A percentile compares a stretch with the other conserved stretches of the same genome.
phyloP scores from a whole-genome alignment of 2,113 vertebrate species.

The Salvelinus namaycush region DNA sequence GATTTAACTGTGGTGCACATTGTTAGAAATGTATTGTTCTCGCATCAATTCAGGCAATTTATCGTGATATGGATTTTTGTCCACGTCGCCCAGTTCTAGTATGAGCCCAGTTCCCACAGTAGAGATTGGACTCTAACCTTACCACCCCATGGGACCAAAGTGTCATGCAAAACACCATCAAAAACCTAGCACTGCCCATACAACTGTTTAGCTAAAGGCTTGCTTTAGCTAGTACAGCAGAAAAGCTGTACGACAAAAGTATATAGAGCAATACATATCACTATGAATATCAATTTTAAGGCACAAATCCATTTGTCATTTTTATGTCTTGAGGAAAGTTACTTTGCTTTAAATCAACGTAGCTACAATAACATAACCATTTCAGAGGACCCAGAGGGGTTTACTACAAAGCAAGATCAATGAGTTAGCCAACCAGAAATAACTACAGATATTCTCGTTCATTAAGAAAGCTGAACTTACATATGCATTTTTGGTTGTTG shows the following conservation, averaged over 20 bases:
- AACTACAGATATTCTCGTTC: too few relatives aligned
- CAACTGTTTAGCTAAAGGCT: neutral
- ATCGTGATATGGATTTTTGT: too few relatives aligned
- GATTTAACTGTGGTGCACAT: too few relatives aligned
- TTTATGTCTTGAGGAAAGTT: slow-evolving; percentile 1
- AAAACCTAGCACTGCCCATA: slow-evolving; percentile 17
- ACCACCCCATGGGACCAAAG: slow-evolving; percentile 40
- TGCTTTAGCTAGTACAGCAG: neutral
- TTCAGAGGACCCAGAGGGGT: slow-evolving; percentile 17
- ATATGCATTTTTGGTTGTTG: neutral
- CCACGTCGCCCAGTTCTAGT: too few relatives aligned
- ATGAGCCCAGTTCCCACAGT: slow-evolving; percentile 12
- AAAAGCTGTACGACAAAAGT: neutral
- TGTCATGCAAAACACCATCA: slow-evolving; percentile 46
- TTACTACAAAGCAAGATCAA: too few relatives aligned
- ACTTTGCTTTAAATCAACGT: slow-evolving; percentile 11
- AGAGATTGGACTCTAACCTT: slow-evolving; percentile 46
- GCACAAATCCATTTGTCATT: slow-evolving; percentile 61
- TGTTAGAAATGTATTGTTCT: too few relatives aligned
- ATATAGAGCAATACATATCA: slow-evolving; percentile 5
- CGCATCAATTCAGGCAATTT: too few relatives aligned
- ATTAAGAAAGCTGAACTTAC: too few relatives aligned
- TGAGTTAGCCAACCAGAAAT: too few relatives aligned
- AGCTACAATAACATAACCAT: slow-evolving; percentile 20
- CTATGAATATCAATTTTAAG: slow-evolving; percentile 60